A percentile compares a stretch with the other conserved stretches of the same genome.
Evolutionary conservation across 2,888 invertebrate species (phyloP).

Genomic region (Cremastobaeus sp.): DNA sequence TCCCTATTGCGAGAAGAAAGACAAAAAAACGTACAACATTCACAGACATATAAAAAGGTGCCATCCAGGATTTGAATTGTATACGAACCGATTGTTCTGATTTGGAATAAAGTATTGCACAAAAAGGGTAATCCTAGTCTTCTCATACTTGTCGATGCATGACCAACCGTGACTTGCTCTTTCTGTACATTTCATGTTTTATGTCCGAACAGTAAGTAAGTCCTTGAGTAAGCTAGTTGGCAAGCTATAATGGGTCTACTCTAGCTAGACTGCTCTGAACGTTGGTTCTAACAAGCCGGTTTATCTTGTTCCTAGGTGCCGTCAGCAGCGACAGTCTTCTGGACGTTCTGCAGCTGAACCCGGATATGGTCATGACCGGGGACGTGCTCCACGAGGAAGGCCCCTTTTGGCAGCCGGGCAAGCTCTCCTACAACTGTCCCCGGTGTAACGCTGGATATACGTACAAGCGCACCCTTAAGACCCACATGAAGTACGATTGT

Average conservation of each 20-base stretch:
- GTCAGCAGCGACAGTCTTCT: slow-evolving; percentile 59
- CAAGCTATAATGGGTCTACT: slow-evolving; percentile 1
- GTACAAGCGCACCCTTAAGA: slow-evolving; percentile 77
- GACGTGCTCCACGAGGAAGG: slow-evolving; percentile 66
- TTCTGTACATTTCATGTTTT: not conserved
- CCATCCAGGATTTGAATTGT: slow-evolving; percentile 64
- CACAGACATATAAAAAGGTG: slow-evolving; percentile 70
- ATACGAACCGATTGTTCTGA: slow-evolving; percentile 64
- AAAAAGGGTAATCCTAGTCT: slow-evolving; percentile 1
- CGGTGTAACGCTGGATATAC: slow-evolving; percentile 77
- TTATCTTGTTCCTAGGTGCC: slow-evolving; percentile 70
- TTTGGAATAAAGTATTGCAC: slow-evolving; percentile 1
- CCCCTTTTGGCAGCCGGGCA: slow-evolving; percentile 68
- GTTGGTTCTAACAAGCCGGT: slow-evolving; percentile 30
- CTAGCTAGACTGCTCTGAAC: slow-evolving; percentile 14
- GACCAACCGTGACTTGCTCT: slow-evolving; percentile 4
- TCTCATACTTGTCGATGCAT: slow-evolving; percentile 22
- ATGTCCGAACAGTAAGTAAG: too few species aligned
- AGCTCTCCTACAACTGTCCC: slow-evolving; percentile 75
- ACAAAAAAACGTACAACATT: slow-evolving; percentile 69
- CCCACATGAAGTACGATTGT: slow-evolving; percentile 79
- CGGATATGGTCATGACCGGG: slow-evolving; percentile 61
- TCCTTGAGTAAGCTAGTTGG: not conserved
- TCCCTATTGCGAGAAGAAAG: slow-evolving; percentile 67
- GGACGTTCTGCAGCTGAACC: slow-evolving; percentile 66